Conservation (phyloP, 2,888 invertebrate species). For the Aleiodes leptofemur region DNA sequence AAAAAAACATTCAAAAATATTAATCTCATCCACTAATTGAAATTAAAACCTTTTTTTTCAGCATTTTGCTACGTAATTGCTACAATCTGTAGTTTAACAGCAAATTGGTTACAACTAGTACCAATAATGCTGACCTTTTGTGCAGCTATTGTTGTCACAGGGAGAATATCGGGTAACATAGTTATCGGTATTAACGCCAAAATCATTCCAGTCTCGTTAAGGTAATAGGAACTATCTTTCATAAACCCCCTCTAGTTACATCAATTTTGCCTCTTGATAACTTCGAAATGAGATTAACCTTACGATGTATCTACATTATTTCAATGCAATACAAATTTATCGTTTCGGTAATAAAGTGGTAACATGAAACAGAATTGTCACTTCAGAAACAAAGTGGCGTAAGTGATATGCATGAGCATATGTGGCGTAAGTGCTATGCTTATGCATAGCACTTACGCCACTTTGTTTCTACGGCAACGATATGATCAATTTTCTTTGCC, state of each 20-base stretch:
- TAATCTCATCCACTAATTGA: background rate
- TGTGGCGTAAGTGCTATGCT: too few relatives aligned
- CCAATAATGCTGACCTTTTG: constrained; percentile 68
- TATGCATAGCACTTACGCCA: too few relatives aligned
- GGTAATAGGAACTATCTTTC: constrained; percentile 61
- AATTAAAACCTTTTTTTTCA: constrained; percentile 49
- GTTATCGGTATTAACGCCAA: constrained; percentile 67
- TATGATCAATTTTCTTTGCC: too few relatives aligned
- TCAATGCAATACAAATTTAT: too few relatives aligned
- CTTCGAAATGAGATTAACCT: constrained; percentile 29
- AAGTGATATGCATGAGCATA: too few relatives aligned
- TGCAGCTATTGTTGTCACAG: constrained; percentile 66
- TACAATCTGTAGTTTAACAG: constrained; percentile 65
- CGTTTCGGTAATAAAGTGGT: too few relatives aligned
- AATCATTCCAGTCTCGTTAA: constrained; percentile 68
- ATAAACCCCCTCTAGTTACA: background rate
- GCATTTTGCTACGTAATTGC: constrained; percentile 64
- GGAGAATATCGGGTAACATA: constrained; percentile 68
- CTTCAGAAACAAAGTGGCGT: too few relatives aligned
- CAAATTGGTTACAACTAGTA: constrained; percentile 69
- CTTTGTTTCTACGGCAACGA: too few relatives aligned
- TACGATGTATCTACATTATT: background rate
- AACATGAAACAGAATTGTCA: too few relatives aligned
- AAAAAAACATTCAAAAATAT: background rate
- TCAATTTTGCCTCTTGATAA: constrained; percentile 16